These are phyloP conservation scores for Ophraella communa DNA, from an alignment of 2,888 invertebrate genomes.

Conservation along the genomic window DNA sequence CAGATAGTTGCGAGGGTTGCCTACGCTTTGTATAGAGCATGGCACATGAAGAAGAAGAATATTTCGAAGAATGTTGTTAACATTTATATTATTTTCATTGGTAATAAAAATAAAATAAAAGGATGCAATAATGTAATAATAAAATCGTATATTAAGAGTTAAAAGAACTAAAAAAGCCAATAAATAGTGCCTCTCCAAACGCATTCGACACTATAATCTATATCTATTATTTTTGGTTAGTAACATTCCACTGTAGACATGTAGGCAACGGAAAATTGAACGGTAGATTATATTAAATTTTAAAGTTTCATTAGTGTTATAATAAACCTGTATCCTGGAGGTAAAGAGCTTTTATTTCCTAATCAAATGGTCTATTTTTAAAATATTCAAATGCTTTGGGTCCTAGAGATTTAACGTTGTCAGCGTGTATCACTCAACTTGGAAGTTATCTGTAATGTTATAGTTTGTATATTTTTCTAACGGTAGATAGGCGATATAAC, in stretches of 20 bases:
- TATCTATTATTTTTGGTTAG: background rate
- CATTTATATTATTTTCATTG: background rate
- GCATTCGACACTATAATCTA: background rate
- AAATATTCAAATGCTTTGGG: too few relatives aligned
- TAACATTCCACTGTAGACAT: background rate
- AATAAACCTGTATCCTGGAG: background rate
- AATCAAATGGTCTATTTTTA: background rate
- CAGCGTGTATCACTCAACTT: too few relatives aligned
- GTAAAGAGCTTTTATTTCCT: background rate
- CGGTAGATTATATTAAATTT: background rate
- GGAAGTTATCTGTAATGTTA: too few relatives aligned
- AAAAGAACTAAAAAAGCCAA: background rate
- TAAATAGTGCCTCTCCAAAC: constrained; percentile 1
- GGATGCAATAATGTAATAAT: background rate
- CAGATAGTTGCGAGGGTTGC: too few relatives aligned
- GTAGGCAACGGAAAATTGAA: background rate
- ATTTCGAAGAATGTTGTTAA: background rate
- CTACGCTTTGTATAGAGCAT: too few relatives aligned
- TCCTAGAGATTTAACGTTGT: too few relatives aligned
- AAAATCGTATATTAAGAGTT: background rate
- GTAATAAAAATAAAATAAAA: background rate
- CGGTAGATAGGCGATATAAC: too few relatives aligned
- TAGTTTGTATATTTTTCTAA: too few relatives aligned
- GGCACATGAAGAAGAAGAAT: too few relatives aligned
- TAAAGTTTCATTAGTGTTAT: background rate